Evolutionary conservation across 2,888 invertebrate species (phyloP).

Genomic region (Heliconius cydno): DNA sequence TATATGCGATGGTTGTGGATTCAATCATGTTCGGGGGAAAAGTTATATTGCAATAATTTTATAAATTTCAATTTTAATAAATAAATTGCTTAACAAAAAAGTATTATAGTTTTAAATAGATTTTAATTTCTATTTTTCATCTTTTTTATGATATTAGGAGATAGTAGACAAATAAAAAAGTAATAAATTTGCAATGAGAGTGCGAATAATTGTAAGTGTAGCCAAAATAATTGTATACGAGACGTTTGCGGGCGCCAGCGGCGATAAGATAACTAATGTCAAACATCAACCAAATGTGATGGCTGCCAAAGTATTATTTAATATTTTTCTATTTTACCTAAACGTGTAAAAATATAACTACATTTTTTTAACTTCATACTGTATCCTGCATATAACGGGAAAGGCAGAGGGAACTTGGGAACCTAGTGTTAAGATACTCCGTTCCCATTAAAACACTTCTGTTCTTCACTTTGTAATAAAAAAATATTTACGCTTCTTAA

Average conservation of each 20-base stretch:
- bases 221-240: slow-evolving; percentile 28
- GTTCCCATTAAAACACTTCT: too few species aligned
- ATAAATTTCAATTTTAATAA: too few species aligned
- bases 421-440: too few species aligned
- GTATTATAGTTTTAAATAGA: too few species aligned
- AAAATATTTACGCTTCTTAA: too few species aligned
- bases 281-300: background rate
- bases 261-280: slow-evolving; percentile 19
- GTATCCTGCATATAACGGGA: too few species aligned
- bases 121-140: too few species aligned
- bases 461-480: too few species aligned
- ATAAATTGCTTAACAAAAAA: too few species aligned
- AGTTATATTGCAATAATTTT: too few species aligned
- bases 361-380: background rate
- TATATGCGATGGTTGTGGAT: background rate
- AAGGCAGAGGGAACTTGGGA: too few species aligned
- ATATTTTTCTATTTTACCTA: background rate
- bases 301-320: background rate
- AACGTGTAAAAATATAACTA: background rate
- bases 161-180: background rate
- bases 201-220: slow-evolving; percentile 21
- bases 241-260: slow-evolving; percentile 30
- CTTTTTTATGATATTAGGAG: background rate
- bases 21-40: background rate
- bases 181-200: slow-evolving; percentile 9